A percentile compares a stretch with the other conserved stretches of the same genome.
Evolutionary conservation across 2,797 vertebrate species (phyloP).

Genomic region (Labeo calbasu): DNA sequence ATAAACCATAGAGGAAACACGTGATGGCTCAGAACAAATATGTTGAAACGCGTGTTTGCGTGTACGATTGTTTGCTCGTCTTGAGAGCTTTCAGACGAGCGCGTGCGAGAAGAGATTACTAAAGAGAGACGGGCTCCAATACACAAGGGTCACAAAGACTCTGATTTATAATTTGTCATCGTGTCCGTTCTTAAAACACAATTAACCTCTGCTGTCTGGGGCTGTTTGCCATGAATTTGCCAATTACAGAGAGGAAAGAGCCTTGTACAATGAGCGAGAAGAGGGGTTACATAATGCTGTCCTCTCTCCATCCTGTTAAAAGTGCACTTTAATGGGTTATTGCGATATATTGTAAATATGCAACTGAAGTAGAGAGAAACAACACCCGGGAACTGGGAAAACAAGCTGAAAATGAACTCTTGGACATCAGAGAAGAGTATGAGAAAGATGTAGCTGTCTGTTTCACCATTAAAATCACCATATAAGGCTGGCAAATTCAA

Average conservation of each 20-base stretch:
- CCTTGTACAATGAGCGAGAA: slow-evolving; percentile 11
- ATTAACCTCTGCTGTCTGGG: slow-evolving; percentile 58
- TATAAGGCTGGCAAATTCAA: slow-evolving; percentile 6
- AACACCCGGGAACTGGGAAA: background rate
- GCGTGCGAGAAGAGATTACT: slow-evolving; percentile 40
- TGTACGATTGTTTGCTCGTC: background rate
- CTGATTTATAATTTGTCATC: slow-evolving; percentile 48
- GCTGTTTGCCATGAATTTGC: slow-evolving; percentile 44
- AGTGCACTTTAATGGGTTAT: slow-evolving; percentile 10
- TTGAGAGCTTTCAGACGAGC: slow-evolving; percentile 1
- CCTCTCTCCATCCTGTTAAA: slow-evolving; percentile 12
- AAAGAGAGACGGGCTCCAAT: slow-evolving; percentile 33
- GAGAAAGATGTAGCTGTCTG: background rate
- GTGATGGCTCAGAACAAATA: background rate
- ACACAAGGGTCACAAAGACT: slow-evolving; percentile 27
- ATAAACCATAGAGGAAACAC: background rate
- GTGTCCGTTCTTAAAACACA: slow-evolving; percentile 53
- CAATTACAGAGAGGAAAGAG: slow-evolving; percentile 50
- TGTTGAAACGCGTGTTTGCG: slow-evolving; percentile 4
- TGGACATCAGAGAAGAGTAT: background rate
- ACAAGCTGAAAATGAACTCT: background rate
- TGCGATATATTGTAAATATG: slow-evolving; percentile 23
- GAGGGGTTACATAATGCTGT: background rate
- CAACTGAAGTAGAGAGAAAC: slow-evolving; percentile 3
- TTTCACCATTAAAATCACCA: slow-evolving; percentile 3